Evolutionary conservation across 2,797 vertebrate genomes (phyloP).

Genomic region (Philypnodon macrostomus): DNA sequence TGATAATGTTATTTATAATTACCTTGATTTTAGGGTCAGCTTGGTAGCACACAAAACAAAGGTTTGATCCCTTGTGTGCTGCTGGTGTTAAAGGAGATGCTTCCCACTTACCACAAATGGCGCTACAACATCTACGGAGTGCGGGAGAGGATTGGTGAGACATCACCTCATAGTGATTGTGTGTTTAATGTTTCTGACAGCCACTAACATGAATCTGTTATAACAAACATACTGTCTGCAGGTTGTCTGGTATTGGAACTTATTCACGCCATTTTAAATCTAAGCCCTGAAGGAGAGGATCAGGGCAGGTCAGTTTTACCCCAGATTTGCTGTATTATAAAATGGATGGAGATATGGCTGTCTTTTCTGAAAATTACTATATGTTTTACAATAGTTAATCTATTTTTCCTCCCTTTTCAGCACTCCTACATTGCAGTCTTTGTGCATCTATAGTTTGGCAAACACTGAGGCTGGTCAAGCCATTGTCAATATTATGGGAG

Average conservation of each 20-base stretch:
- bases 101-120: slow-evolving; percentile 97
- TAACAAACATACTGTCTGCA: slow-evolving; percentile 52
- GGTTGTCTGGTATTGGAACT: slow-evolving; percentile 93
- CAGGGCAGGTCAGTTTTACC: slow-evolving; percentile 79
- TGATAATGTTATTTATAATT: not conserved
- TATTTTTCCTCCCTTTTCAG: slow-evolving; percentile 39
- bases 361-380: no score
- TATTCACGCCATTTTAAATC: slow-evolving; percentile 94
- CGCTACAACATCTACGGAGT: slow-evolving; percentile 91
- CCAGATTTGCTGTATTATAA: not conserved
- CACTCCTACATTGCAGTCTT: slow-evolving; percentile 88
- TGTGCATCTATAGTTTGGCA: slow-evolving; percentile 95
- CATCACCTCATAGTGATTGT: no score
- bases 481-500: slow-evolving; percentile 94
- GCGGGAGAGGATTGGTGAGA: slow-evolving; percentile 89
- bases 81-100: slow-evolving; percentile 96
- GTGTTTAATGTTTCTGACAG: not conserved
- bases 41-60: slow-evolving; percentile 93
- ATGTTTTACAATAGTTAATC: not conserved
- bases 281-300: slow-evolving; percentile 88
- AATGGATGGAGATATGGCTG: no score
- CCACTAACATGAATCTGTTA: not conserved
- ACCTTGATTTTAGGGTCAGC: slow-evolving; percentile 81
- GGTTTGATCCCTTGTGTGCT: slow-evolving; percentile 93
- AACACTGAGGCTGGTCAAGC: slow-evolving; percentile 97